These are phyloP conservation scores for Ascidia mentula DNA, from an alignment of 23 tunicate species.

Conservation along the genomic window DNA sequence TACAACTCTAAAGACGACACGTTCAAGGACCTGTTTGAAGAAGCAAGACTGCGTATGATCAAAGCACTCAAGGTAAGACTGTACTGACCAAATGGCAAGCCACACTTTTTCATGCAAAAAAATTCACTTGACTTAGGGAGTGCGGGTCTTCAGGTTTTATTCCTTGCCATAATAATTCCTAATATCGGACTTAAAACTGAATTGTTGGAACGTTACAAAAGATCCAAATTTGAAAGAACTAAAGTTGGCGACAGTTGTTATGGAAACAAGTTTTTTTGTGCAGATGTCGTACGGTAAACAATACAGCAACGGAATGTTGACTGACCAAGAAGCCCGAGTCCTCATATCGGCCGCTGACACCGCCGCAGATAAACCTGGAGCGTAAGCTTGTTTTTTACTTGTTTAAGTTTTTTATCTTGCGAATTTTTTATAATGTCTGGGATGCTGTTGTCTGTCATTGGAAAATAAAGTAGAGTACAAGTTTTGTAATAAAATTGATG, in stretches of 20 bases:
- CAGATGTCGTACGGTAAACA: slow-evolving; percentile 89
- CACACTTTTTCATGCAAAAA: not conserved
- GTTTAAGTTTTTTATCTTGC: not conserved
- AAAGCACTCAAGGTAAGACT: slow-evolving; percentile 73
- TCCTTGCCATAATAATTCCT: too few species aligned
- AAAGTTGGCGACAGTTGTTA: too few species aligned
- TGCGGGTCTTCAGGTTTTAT: too few species aligned
- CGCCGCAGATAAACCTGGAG: slow-evolving; percentile 70
- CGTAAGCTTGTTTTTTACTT: slow-evolving; percentile 26
- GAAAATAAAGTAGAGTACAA: not conserved
- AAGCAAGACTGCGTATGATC: slow-evolving; percentile 80
- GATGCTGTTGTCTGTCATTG: too few species aligned
- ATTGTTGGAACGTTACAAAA: too few species aligned
- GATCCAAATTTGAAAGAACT: too few species aligned
- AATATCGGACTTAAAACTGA: too few species aligned
- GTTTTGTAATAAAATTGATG: not conserved
- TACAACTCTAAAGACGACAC: slow-evolving; percentile 30
- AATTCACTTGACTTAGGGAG: not conserved
- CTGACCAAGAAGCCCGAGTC: slow-evolving; percentile 81
- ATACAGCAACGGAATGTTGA: slow-evolving; percentile 68
- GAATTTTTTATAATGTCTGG: too few species aligned
- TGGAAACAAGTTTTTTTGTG: not conserved
- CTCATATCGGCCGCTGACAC: slow-evolving; percentile 76
- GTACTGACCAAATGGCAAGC: not conserved
- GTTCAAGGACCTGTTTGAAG: slow-evolving; percentile 70